These are phyloP conservation scores for Bradypodion pumilum DNA, from an alignment of 2,797 vertebrate species.

Conservation along the genomic window DNA sequence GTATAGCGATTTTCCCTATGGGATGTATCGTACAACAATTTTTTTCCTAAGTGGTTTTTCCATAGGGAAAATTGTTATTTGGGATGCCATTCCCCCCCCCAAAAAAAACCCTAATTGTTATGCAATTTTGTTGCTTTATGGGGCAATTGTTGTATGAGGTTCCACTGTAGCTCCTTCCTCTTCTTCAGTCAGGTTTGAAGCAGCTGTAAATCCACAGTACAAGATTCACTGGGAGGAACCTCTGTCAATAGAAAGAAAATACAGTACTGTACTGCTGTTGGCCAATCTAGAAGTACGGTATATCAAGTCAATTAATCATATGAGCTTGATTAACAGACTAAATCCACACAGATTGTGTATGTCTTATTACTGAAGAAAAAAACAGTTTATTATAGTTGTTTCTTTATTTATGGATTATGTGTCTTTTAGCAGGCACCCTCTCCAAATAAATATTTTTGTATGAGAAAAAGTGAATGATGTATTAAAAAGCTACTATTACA, in stretches of 20 bases:
- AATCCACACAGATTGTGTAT: not conserved
- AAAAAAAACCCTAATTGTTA: too few species aligned
- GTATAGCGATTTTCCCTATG: too few species aligned
- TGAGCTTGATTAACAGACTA: not conserved
- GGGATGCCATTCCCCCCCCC: too few species aligned
- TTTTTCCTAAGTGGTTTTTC: too few species aligned
- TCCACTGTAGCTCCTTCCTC: not conserved
- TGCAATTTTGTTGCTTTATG: too few species aligned
- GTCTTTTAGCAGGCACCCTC: not conserved
- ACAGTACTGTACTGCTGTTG: not conserved
- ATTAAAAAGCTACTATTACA: not conserved
- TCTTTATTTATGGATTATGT: not conserved
- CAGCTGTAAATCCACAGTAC: not conserved
- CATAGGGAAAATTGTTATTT: too few species aligned
- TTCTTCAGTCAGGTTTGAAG: not conserved
- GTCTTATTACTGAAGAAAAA: not conserved
- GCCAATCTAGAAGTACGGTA: not conserved
- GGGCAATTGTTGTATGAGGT: too few species aligned
- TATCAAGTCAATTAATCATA: not conserved
- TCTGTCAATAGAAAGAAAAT: fast-evolving
- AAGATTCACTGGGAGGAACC: not conserved
- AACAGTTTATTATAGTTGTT: too few species aligned
- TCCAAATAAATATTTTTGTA: not conserved
- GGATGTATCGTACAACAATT: too few species aligned
- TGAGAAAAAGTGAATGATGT: too few species aligned